phyloP scores from a whole-genome alignment of 2,113 vertebrate genomes.

The Phaethornis superciliosus region DNA sequence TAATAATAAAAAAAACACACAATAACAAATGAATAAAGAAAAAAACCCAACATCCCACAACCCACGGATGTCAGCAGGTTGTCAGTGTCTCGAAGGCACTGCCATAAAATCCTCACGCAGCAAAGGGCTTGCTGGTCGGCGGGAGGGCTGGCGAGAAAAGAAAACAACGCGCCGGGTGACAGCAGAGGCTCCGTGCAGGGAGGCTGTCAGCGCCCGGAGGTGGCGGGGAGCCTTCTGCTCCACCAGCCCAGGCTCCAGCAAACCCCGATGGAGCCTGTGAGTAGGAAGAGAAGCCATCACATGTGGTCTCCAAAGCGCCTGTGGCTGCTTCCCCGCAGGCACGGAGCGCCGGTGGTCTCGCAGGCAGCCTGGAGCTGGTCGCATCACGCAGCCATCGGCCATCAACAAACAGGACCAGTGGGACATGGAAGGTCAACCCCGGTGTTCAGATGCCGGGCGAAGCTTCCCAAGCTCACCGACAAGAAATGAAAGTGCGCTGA shows the following conservation, averaged over 20 bases:
- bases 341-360: accelerated
- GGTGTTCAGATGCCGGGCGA: not conserved
- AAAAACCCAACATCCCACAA: not conserved
- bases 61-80: conserved; percentile 13
- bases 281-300: not conserved
- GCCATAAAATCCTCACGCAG: not conserved
- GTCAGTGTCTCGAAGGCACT: not conserved
- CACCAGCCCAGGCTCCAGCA: not conserved
- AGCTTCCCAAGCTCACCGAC: not conserved
- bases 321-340: not conserved
- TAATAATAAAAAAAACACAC: too few relatives aligned
- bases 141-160: not conserved
- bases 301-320: accelerated
- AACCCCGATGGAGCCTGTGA: not conserved
- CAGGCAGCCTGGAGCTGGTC: accelerated
- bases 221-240: not conserved
- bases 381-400: not conserved
- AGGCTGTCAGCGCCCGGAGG: not conserved
- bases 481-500: not conserved
- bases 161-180: not conserved
- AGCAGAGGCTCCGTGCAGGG: not conserved
- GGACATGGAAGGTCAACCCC: not conserved
- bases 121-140: not conserved
- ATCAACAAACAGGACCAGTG: accelerated
- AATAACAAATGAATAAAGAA: not conserved